Evolutionary conservation across 2,797 vertebrate genomes (phyloP).

Genomic region (Mormyrus proboscirostris): DNA sequence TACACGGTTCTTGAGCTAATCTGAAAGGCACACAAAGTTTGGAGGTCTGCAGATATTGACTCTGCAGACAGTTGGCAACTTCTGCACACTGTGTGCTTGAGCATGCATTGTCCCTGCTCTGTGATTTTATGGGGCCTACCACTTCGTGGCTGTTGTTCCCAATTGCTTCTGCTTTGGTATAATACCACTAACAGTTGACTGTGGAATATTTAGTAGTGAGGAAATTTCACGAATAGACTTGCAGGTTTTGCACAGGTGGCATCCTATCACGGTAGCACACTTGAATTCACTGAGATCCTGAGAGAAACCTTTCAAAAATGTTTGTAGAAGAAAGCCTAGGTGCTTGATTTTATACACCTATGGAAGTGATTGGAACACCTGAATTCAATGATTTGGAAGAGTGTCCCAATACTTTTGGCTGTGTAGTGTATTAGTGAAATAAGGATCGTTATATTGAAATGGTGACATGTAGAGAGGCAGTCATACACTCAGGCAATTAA

Average conservation of each 20-base stretch:
- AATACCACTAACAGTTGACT: not conserved
- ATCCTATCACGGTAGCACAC: too few relatives aligned
- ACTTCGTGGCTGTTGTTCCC: not conserved
- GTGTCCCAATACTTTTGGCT: too few relatives aligned
- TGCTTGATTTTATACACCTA: too few relatives aligned
- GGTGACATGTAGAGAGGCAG: not conserved
- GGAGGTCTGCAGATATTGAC: not conserved
- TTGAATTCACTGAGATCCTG: too few relatives aligned
- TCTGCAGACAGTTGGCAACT: not conserved
- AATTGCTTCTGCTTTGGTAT: not conserved
- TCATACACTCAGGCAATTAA: not conserved
- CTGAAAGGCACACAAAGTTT: not conserved
- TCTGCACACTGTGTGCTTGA: not conserved
- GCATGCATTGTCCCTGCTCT: not conserved
- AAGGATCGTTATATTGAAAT: not conserved
- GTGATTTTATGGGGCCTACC: not conserved
- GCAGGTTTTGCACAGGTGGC: too few relatives aligned
- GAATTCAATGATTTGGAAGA: too few relatives aligned
- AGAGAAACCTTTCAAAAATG: too few relatives aligned
- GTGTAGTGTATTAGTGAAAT: too few relatives aligned
- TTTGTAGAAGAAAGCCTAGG: too few relatives aligned
- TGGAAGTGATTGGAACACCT: too few relatives aligned
- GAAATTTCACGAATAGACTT: too few relatives aligned
- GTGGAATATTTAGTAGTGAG: too few relatives aligned
- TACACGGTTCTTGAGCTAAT: not conserved